Base-by-base conservation (phyloP, 1,140 invertebrate species). In the Eufriesea mexicana region DNA sequence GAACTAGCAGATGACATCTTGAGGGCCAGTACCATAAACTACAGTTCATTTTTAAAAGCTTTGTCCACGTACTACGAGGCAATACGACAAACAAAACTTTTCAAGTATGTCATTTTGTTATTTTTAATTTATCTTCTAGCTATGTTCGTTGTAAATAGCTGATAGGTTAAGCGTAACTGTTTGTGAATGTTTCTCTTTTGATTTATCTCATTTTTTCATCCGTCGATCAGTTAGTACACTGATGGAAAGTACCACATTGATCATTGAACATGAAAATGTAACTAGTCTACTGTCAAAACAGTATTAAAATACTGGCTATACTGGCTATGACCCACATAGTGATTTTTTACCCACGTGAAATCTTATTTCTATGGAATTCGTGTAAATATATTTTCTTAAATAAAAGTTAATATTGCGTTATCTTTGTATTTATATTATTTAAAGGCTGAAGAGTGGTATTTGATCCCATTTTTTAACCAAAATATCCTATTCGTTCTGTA, bases 31-130 rank as follows among this genome's bases (percentile, higher is more conserved):
- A 92, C 88, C 4, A 64, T 74, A 18, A 83, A 85, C 8, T 93
- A 91, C 78, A 89, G 86, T 57, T 81, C 81, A 35, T 25, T 92
- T 10, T 54, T 91, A 16, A 78, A 84, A 20, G 86, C 84, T 5
- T 47, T 92, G n/a, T 25, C 76, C 5, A 68, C 83, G 12, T 86
- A 84, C 28, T 89, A 89, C 61, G 80, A 86, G 28, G 14, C 73
- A 42, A 79, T 88, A 66, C 84, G 90, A 45, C 79, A 88, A 2
- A 90, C 91, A 16, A 90, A 92, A 49, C 20, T 89, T 0, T 92
- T 91, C 87, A 92, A 92, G 92, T 93, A 51, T 90, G 92, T 91
- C 47, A 12, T 64, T 20, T 42, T 54, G 7, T 42, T 42, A 23
- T 72, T 49, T 78, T 35, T 8, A 7, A 51, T n/a, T 20, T 14